Evolutionary conservation across 2,113 vertebrate species (phyloP).

Genomic region (Andinoacara biseriatus): DNA sequence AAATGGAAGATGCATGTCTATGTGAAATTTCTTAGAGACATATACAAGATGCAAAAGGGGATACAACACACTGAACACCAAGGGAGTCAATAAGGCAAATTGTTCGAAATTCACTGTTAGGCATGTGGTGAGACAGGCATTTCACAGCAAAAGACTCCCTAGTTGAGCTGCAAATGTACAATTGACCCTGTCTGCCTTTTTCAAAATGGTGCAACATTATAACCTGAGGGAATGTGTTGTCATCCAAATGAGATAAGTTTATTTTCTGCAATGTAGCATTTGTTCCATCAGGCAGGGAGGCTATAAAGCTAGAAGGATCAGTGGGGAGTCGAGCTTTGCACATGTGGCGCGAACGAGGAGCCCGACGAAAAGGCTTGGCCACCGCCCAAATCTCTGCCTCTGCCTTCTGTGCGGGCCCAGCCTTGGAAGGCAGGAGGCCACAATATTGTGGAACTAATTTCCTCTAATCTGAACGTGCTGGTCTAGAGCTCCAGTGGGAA

Average conservation of each 20-base stretch:
- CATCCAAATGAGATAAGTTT: constrained; percentile 97
- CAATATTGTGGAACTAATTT: constrained; percentile 88
- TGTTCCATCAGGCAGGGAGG: constrained; percentile 92
- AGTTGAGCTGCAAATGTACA: constrained; percentile 80
- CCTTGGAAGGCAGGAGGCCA: constrained; percentile 85
- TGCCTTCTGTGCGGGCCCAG: constrained; percentile 90
- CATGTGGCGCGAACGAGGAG: constrained; percentile 83
- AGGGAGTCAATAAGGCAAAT: constrained; percentile 61
- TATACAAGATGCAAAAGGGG: neutral
- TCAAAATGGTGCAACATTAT: constrained; percentile 86
- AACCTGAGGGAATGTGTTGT: constrained; percentile 92
- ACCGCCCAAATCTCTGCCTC: constrained; percentile 89
- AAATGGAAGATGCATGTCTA: constrained; percentile 14
- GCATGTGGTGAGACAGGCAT: constrained; percentile 69
- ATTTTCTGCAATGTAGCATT: constrained; percentile 91
- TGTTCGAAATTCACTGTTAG: constrained; percentile 69
- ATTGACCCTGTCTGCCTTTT: constrained; percentile 82
- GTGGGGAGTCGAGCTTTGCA: constrained; percentile 84
- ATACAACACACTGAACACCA: constrained; percentile 41
- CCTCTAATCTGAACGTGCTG: constrained; percentile 87
- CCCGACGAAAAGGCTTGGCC: constrained; percentile 84
- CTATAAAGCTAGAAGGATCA: constrained; percentile 88
- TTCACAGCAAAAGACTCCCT: constrained; percentile 76
- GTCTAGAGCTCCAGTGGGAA: constrained; percentile 80
- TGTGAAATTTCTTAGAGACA: constrained; percentile 19